Evolutionary conservation across 2,888 invertebrate genomes (phyloP).

Genomic region (Pollenia griseotomentosa): DNA sequence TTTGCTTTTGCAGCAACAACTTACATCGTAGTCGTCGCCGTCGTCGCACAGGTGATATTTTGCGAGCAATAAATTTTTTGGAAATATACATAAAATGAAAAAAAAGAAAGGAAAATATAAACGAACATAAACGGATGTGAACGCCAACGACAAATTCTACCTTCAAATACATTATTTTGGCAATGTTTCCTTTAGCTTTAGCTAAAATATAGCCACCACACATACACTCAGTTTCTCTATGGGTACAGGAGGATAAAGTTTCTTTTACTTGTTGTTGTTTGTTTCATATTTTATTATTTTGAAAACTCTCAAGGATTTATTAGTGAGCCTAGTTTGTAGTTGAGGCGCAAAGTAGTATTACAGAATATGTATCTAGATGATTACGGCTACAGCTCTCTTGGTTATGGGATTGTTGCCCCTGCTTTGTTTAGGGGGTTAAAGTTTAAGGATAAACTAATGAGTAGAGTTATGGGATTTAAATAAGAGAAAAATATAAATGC

Average conservation of each 20-base stretch:
- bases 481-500: neutral
- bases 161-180: conserved; percentile 70
- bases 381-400: neutral
- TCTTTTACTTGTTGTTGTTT: conserved; percentile 38
- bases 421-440: conserved; percentile 58
- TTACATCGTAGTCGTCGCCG: conserved; percentile 12
- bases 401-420: conserved; percentile 16
- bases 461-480: conserved; percentile 61
- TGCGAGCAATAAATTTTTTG: conserved; percentile 69
- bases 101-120: conserved; percentile 24
- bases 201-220: neutral
- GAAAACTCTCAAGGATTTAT: conserved; percentile 72
- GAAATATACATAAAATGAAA: conserved; percentile 37
- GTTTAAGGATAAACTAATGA: conserved; percentile 67
- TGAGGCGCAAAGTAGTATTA: conserved; percentile 27
- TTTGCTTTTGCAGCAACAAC: conserved; percentile 35
- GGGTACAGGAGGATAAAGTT: conserved; percentile 66
- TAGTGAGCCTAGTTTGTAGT: conserved; percentile 66
- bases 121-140: conserved; percentile 68
- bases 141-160: conserved; percentile 71
- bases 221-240: neutral
- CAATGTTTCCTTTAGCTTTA: conserved; percentile 60
- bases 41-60: conserved; percentile 73
- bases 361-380: conserved; percentile 4
- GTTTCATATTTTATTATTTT: conserved; percentile 69